Conservation (phyloP, 2,888 invertebrate species). For the Dryococelus australis region DNA sequence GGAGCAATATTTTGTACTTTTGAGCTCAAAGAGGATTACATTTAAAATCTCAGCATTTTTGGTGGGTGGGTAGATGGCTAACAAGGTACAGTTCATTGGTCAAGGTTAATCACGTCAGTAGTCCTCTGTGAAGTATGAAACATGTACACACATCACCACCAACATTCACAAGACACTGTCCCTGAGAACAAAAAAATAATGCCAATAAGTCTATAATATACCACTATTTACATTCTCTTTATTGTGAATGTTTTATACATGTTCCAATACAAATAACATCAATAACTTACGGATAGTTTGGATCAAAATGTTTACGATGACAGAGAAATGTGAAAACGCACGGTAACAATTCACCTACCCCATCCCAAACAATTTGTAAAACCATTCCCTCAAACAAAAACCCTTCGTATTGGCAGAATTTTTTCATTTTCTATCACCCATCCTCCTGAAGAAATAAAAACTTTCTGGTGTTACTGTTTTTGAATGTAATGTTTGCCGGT, state of each 20-base stretch:
- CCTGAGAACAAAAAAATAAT: slow-evolving; percentile 67
- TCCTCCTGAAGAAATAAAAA: no score
- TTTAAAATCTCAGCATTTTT: neutral
- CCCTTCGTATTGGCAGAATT: no score
- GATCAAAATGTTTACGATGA: no score
- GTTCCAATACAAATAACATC: no score
- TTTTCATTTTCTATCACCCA: no score
- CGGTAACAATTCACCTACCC: no score
- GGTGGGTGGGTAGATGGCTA: neutral
- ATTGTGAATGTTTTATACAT: neutral
- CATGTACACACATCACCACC: slow-evolving; percentile 93
- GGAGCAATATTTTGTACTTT: neutral
- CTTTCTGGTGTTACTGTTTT: no score
- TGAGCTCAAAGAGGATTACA: neutral
- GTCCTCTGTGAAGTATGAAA: slow-evolving; percentile 64
- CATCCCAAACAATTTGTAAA: no score
- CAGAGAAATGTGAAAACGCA: no score
- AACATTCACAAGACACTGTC: slow-evolving; percentile 93
- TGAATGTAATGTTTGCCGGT: no score
- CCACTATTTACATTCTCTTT: neutral
- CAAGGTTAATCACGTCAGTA: neutral
- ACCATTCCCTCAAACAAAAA: no score
- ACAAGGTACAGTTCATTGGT: neutral
- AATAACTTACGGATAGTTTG: no score
- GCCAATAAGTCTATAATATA: neutral